phyloP scores from a whole-genome alignment of 2,797 vertebrate species.

The Enteromius treurensis region DNA sequence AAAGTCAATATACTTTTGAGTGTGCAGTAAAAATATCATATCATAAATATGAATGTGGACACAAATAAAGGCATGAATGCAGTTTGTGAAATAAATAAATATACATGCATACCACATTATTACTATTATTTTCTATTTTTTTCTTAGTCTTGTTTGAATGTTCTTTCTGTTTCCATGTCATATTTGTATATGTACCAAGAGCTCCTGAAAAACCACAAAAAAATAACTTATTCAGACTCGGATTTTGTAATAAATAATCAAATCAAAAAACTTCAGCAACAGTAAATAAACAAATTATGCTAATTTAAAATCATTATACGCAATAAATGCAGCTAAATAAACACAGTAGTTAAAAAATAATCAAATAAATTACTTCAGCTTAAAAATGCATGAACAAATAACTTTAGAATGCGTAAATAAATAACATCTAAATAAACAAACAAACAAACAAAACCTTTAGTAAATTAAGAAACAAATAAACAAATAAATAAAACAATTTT shows the following conservation, averaged over 20 bases:
- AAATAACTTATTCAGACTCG: too few species aligned
- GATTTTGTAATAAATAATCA: too few species aligned
- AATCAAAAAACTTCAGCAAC: background rate
- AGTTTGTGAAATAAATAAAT: background rate
- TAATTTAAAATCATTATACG: background rate
- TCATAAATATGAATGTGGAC: background rate
- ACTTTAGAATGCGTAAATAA: background rate
- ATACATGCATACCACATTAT: too few species aligned
- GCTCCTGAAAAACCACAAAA: too few species aligned
- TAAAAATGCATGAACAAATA: background rate
- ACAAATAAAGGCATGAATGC: background rate
- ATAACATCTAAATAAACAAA: background rate
- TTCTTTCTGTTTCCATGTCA: too few species aligned
- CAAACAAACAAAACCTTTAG: background rate
- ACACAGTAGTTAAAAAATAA: background rate
- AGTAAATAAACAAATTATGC: background rate
- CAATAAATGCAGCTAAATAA: background rate
- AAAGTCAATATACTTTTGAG: background rate
- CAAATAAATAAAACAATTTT: background rate
- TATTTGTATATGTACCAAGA: too few species aligned
- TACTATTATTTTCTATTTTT: too few species aligned
- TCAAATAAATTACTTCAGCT: background rate
- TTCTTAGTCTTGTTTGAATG: too few species aligned
- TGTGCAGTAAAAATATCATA: background rate
- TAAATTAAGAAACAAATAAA: background rate